A percentile compares a stretch with the other conserved stretches of the same genome.
phyloP scores from a whole-genome alignment of 2,797 vertebrate genomes.

The Ficedula albicollis region DNA sequence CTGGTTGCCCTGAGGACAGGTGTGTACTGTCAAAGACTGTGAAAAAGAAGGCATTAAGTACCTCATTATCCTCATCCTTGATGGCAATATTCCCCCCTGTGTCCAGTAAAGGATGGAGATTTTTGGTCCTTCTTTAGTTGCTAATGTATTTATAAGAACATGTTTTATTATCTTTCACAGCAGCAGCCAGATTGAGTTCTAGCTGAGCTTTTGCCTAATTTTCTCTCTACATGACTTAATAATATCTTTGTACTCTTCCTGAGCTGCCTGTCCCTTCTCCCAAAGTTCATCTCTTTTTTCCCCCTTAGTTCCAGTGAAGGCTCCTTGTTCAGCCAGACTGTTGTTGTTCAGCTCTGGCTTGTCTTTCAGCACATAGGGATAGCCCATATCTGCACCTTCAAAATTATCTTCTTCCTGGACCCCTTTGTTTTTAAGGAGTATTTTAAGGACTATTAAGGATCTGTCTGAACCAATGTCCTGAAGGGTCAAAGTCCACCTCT shows the following conservation, averaged over 20 bases:
- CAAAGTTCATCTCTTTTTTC: neutral
- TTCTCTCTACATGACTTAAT: neutral
- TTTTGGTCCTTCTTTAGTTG: neutral
- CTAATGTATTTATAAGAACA: neutral
- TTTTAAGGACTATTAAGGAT: neutral
- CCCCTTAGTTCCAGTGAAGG: neutral
- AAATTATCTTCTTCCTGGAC: neutral
- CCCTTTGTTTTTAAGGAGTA: neutral
- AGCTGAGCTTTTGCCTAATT: neutral
- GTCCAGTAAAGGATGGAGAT: neutral
- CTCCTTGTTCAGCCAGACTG: neutral
- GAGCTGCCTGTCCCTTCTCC: neutral
- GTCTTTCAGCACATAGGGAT: neutral
- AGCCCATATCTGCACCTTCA: neutral
- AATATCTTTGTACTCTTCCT: neutral
- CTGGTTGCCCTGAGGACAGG: neutral
- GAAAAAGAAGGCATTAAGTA: neutral
- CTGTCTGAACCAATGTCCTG: neutral
- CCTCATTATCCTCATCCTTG: neutral
- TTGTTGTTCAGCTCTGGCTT: neutral
- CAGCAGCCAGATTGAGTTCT: neutral
- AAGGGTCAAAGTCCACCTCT: neutral
- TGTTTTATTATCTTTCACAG: neutral
- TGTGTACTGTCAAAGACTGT: neutral
- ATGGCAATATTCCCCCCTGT: fast-evolving